Conservation (phyloP, 2,113 vertebrate species). For the Cepphus grylle region DNA sequence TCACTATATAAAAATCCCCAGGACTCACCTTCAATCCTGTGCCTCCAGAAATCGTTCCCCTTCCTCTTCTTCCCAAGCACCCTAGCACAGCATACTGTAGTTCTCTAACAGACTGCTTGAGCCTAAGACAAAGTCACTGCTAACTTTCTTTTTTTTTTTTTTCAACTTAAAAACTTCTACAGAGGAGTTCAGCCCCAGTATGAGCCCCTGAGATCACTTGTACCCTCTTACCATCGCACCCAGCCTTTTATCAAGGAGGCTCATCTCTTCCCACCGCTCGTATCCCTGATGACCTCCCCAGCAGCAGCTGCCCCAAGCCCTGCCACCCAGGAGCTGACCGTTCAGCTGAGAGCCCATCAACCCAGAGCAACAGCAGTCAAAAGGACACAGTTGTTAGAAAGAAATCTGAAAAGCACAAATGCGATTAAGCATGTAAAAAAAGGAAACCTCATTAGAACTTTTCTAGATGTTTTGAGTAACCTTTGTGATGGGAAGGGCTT, state of each 20-base stretch:
- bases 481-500: background rate
- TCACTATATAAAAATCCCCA: background rate
- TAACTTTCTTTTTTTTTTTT: background rate
- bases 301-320: background rate
- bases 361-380: background rate
- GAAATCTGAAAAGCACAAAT: background rate
- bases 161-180: background rate
- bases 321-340: accelerated
- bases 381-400: background rate
- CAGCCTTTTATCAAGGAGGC: background rate
- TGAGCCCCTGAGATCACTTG: background rate
- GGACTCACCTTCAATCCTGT: background rate
- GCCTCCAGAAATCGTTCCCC: background rate
- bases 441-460: background rate
- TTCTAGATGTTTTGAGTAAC: background rate
- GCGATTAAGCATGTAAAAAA: background rate
- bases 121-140: background rate
- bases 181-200: background rate
- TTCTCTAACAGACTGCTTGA: background rate
- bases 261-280: background rate
- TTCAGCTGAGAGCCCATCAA: background rate
- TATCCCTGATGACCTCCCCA: background rate
- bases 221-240: background rate
- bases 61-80: background rate
- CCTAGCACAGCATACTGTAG: background rate